A percentile compares a stretch with the other conserved stretches of the same genome.
Evolutionary conservation across 2,797 vertebrate species (phyloP).

Genomic region (Malacoraja senta): DNA sequence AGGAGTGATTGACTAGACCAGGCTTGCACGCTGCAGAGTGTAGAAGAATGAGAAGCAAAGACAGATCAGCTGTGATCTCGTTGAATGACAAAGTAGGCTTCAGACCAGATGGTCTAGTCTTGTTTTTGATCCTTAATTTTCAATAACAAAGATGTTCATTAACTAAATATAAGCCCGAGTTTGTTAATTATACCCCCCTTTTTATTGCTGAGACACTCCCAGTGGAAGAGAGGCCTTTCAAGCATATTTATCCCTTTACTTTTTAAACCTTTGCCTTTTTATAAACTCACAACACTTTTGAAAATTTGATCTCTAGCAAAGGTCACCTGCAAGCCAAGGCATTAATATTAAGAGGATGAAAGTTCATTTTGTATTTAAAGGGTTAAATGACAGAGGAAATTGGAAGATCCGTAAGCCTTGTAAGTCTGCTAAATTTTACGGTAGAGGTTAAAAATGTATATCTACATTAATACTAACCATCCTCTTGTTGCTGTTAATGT

Average conservation of each 20-base stretch:
- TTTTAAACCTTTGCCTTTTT: not conserved
- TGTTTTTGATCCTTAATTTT: not conserved
- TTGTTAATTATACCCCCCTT: not conserved
- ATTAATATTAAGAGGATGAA: not conserved
- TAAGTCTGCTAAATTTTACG: not conserved
- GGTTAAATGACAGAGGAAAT: not conserved
- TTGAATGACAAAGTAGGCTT: no score
- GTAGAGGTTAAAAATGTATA: not conserved
- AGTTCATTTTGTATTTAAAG: not conserved
- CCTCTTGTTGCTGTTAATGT: not conserved
- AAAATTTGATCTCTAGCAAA: not conserved
- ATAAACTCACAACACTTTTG: not conserved
- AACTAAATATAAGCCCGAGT: not conserved
- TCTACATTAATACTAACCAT: not conserved
- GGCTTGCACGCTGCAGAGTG: no score
- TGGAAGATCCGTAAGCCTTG: not conserved
- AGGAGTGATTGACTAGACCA: no score
- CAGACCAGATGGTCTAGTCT: no score
- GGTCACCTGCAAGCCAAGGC: not conserved
- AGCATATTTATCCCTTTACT: not conserved
- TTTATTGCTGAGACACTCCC: not conserved
- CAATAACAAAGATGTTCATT: not conserved
- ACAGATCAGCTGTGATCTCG: no score
- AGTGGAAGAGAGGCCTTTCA: not conserved
- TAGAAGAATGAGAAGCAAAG: no score